Base-by-base conservation (phyloP, 1,140 invertebrate species). In the Cardiocondyla obscurior region DNA sequence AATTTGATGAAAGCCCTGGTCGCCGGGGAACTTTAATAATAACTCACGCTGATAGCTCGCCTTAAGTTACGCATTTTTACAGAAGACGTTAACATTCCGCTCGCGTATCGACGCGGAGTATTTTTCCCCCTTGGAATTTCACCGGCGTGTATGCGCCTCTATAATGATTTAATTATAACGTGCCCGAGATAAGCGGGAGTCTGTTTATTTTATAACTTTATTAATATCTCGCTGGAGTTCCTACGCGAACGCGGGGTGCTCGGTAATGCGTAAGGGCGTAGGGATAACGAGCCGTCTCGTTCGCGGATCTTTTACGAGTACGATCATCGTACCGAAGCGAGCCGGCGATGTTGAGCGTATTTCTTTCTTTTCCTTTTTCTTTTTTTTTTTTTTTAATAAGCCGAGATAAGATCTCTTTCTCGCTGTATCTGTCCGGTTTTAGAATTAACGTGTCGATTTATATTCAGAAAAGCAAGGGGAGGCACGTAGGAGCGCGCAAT, bases 1-100 rank as follows among this genome's bases (percentile, higher is more conserved):
- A 69, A 70, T 62, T 67, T 58, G 62, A 67, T 46, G 65, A 87
- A 87, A 86, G 86, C 83, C 76, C 67, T 82, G 85, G 79, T 36
- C 30, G 19, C 55, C 55, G 36, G 58, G 39, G 44, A 69, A 81
- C 62, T 84, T 84, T 81, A 84, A 81, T 81, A 84, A 84, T 84
- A 81, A 81, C 67, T 60, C 76, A 70, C n/a, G 64, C 36, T 39
- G 53, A 81, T 60, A 49, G 58, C 65, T 49, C 30, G 62, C 25
- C 62, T 69, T 69, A 67, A 30, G 49, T 77, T 79, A 67, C 46
- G 74, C 12, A 42, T 67, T 79, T 69, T 77, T 77, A 65, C 25
- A 25, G 14, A 53, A 25, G n/a, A 12, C 3, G 22, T 39, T 51
- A 77, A 67, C 44, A 79, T 79, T 55, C 62, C 60, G 58, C 58